Evolutionary conservation across 2,888 invertebrate species (phyloP), one percentile per base, ranked within the genome.

Genomic region (Cerastis leucographa): DNA sequence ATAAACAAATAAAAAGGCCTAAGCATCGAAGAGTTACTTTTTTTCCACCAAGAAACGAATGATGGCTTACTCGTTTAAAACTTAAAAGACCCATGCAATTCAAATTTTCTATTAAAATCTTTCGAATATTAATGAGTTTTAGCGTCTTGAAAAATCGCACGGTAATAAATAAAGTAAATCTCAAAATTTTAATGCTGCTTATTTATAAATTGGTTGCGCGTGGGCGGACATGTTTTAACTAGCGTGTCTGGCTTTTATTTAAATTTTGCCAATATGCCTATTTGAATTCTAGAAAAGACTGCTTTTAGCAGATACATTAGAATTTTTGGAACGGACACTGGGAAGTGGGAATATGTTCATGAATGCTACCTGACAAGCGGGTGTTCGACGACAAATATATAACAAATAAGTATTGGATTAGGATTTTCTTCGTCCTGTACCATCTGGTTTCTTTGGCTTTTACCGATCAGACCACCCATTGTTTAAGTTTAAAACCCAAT

Each of bases 211-310:
- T 51, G 59, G 25, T 72, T 59, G 64, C 8, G 67, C 40, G 90
- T 89, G 83, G 90, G 88, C 71, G 85, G 88, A 82, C 85, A 71
- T 76, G 84, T 84, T 82, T 80, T 79, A 80, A 80, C 69, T 75
- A 73, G 49, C 49, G 19, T 66, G 80, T 62, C 49, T 73, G 71
- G 42, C 49, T 78, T 80, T 73, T 56, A 75, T 83, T 76, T 25
- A 78, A 81, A 77, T 79, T 12, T 65, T 51, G 65, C n/a, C 25
- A 62, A 72, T 80, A 62, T 75, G 65, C 44, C n/a, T 72, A 76
- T 75, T 64, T 64, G 42, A 42, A 6, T 56, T 14, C 64, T 42
- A n/a, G 3, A 42, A 42, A 64, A 64, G 0, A 64, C 42, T 42
- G 42, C 19, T 64, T 17, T n/a, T 56, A 56, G 25, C 5, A 25